These are phyloP conservation scores for Tinea trinotella DNA, from an alignment of 2,888 invertebrate genomes.

Conservation along the genomic window DNA sequence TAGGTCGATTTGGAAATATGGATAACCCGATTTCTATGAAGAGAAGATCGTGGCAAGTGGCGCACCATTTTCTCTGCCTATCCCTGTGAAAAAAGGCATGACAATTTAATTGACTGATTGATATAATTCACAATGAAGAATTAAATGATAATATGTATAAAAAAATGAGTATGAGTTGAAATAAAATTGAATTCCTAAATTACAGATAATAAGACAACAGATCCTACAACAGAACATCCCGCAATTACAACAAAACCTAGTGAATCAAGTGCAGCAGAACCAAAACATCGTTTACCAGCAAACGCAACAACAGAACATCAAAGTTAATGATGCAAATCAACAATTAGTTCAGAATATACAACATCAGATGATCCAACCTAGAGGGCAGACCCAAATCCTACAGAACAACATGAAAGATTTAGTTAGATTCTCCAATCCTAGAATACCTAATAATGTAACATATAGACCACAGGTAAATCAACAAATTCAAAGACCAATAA, in stretches of 20 bases:
- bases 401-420: background rate
- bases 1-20: too few relatives aligned
- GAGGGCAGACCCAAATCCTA: background rate
- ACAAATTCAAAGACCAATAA: background rate
- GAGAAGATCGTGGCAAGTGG: too few relatives aligned
- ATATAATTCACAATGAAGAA: too few relatives aligned
- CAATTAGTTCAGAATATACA: background rate
- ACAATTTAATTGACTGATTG: too few relatives aligned
- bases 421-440: background rate
- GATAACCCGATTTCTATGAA: too few relatives aligned
- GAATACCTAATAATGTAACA: background rate
- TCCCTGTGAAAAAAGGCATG: too few relatives aligned
- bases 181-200: too few relatives aligned
- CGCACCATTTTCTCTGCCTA: too few relatives aligned
- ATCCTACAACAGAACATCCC: constrained; percentile 20
- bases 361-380: background rate
- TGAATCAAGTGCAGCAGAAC: background rate
- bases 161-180: too few relatives aligned
- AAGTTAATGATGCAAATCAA: background rate
- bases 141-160: too few relatives aligned
- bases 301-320: background rate
- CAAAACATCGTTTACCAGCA: constrained; percentile 7
- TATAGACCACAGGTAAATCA: background rate
- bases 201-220: constrained; percentile 14
- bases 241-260: constrained; percentile 24